Conservation (phyloP, 2,113 vertebrate genomes). For the Clarias magur region DNA sequence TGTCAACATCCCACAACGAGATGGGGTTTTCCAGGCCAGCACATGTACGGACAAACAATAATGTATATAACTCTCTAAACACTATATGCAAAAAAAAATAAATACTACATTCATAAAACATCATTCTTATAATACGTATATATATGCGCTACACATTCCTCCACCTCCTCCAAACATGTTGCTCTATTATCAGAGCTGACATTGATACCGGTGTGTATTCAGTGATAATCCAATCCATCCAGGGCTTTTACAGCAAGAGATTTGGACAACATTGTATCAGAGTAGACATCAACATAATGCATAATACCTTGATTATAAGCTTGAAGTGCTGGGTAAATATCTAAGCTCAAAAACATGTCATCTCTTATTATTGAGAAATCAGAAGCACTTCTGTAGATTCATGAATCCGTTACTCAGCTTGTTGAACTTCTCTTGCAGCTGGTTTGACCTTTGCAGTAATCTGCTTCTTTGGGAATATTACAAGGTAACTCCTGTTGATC, state of each 20-base stretch:
- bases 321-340: neutral
- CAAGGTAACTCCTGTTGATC: constrained; percentile 13
- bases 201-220: neutral
- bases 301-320: neutral
- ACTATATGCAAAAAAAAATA: too few relatives aligned
- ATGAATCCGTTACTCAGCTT: neutral
- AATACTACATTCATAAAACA: too few relatives aligned
- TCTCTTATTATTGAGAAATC: neutral
- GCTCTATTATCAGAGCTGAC: neutral
- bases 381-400: neutral
- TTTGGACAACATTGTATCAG: neutral
- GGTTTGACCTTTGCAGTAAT: constrained; percentile 16
- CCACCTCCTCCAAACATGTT: neutral
- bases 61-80: neutral
- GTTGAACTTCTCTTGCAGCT: neutral
- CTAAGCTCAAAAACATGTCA: neutral
- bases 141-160: neutral
- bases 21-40: neutral
- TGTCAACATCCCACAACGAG: too few relatives aligned
- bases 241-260: neutral
- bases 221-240: neutral
- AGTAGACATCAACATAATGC: neutral
- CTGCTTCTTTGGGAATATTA: neutral
- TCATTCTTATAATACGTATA: neutral
- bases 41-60: neutral